Base-by-base conservation (phyloP, 2,888 invertebrate species). In the Actias luna region DNA sequence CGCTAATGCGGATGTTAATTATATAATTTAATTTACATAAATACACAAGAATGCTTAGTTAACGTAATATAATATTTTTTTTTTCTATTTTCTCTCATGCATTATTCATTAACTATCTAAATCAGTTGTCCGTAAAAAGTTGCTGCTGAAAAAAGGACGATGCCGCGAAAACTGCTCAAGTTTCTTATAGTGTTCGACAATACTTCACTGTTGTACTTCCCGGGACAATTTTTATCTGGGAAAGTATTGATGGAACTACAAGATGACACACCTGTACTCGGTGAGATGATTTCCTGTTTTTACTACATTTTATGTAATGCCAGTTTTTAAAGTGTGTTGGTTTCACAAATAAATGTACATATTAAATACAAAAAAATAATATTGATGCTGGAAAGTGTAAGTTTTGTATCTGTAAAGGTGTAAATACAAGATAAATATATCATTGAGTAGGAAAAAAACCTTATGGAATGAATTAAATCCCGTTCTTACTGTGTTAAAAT, bases 161-260 rank as follows among this genome's bases (percentile, higher is more conserved):
- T 97, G 97, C 96, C 97, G 73, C 94, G 97, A 77, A 98, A 98
- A 92, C 93, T 98, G 75, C 94, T 97, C 70, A 98, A 98, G 92
- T 98, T 98, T 89, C 93, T 98, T 67, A 98, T 98, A 77, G 94
- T 98, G 69, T 98, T 98, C 89, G 98, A 98, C 90, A 98, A 98
- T 84, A 97, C 98, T 58, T 98, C 97, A 76, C 91, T 98, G 69
- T 89, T 98, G 65, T 98, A 98, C 88, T 98, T 98, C 84, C 98
- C 98, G 66, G 98, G 98, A 7, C 98, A 98, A 87, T 98, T 98
- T 88, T 93, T 98, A 70, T 97, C 97, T 62, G 98, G 98, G 50
- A 94, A 98, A 81, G 98, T 98, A 64, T 94, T 98, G 62, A 96
- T 98, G 83, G 98, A 98, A 84, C 92, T 98, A 68, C 98, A 98